Evolutionary conservation across 2,113 vertebrate species (phyloP), one percentile per base, ranked within the genome.

Genomic region (Lophura nycthemera): DNA sequence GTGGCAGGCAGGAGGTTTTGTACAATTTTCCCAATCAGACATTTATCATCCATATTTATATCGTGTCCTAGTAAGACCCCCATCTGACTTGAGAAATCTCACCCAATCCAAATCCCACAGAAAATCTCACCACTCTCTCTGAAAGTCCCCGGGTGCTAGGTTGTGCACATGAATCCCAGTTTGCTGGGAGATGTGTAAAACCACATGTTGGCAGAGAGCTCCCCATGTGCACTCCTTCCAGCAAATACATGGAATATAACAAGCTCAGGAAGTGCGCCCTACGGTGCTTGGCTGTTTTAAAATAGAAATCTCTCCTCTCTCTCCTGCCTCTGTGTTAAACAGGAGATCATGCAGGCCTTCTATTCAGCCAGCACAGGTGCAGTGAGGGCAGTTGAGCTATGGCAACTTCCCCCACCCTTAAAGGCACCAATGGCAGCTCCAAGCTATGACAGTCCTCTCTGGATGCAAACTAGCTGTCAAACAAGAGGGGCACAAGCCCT

Each of bases 171-270:
- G 10, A 93, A 94, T 43, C 75, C 2, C 36, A 91, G 87, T 77
- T 96, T 66, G 78, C 71, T 30, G 81, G 75, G 88, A 96, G 89
- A 88, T 2, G 64, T 86, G 89, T 71, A 70, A 93, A 85, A 83
- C 81, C 29, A 61, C 90, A 21, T 21, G 61, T n/a, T 83, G 95
- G 91, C 74, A 93, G 88, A 93, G 75, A 92, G 82, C 63, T 96
- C 81, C 86, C 86, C 81, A 30, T 15, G 32, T 66, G 76, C 54
- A 54, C 11, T 88, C 72, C 73, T 88, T 88, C 89, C 92, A 96
- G 90, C 71, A 93, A 86, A 92, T n/a, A 79, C 86, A 73, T 45
- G 83, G 73, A 96, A 93, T 75, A 92, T 32, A 87, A 3, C 78
- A 86, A 71, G 79, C 70, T 50, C 89, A 74, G 15, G 12, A 84